A percentile compares a stretch with the other conserved stretches of the same genome.
These are phyloP conservation scores for Antitype chi DNA, from an alignment of 2,888 invertebrate species.

Conservation along the genomic window DNA sequence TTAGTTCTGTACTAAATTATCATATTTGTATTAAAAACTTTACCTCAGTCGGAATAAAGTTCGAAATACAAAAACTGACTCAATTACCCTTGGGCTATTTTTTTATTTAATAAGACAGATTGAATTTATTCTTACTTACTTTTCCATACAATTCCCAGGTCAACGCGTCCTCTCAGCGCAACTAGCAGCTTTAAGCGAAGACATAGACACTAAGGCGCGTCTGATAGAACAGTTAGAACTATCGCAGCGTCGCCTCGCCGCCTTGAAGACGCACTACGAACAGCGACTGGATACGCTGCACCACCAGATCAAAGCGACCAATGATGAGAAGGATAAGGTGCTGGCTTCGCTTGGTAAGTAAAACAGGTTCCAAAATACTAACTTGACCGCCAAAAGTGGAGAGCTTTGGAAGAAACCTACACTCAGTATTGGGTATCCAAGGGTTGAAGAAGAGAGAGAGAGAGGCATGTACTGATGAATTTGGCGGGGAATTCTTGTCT, in stretches of 20 bases:
- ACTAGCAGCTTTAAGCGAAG: constrained; percentile 96
- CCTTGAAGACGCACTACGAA: constrained; percentile 97
- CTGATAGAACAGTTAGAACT: constrained; percentile 98
- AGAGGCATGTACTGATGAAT: neutral
- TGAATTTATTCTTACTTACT: neutral
- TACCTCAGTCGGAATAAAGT: neutral
- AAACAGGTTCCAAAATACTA: neutral
- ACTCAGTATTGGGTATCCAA: too few species aligned
- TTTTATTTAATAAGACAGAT: neutral
- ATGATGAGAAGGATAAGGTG: constrained; percentile 97
- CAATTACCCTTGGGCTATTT: neutral
- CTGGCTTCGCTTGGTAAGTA: constrained; percentile 91
- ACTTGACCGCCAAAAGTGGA: too few species aligned
- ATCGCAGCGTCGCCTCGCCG: constrained; percentile 96
- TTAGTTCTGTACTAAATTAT: neutral
- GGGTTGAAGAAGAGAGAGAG: too few species aligned
- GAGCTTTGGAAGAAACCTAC: too few species aligned
- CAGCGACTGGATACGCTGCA: constrained; percentile 96
- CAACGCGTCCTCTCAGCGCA: constrained; percentile 93
- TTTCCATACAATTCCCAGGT: constrained; percentile 68
- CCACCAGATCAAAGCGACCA: constrained; percentile 96
- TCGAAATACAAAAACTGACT: neutral
- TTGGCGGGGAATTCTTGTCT: neutral
- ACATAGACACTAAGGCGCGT: constrained; percentile 98
- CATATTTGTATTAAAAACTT: neutral